Evolutionary conservation across 1,140 invertebrate genomes (phyloP), one percentile per base, ranked within the genome.

Genomic region (Aphaenogaster rudis): DNA sequence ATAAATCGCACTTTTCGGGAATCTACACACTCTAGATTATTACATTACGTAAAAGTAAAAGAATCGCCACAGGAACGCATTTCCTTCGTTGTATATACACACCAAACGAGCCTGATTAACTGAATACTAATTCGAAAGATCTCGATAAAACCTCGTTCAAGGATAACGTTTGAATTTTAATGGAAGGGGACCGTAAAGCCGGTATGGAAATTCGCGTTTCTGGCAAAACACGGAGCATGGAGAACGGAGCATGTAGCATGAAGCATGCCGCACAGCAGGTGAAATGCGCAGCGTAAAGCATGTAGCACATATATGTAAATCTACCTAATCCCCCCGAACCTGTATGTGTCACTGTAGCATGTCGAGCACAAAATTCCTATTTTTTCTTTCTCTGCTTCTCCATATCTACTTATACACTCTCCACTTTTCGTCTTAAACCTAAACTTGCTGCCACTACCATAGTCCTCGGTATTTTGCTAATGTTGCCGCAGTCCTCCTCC

Each of bases 361-460:
- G 92, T 77, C 71, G 45, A 81, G 90, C 91, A 93, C 92, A 78
- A 86, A 81, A 89, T 50, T 82, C 85, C 86, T 77, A 86, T 74
- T 89, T 59, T 91, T 28, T 87, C 54, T 81, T 15, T 69, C 39
- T 67, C 33, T 78, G 89, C 89, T 91, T 90, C 80, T 90, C 89
- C 89, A 90, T 91, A 87, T 90, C 81, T 90, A 91, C 77, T 90
- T 88, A 81, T 86, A 91, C 63, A 90, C 80, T 88, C 39, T 90
- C 86, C 86, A 91, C 90, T 88, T 90, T 88, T 90, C 86, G 89
- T 88, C 88, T 88, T 91, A 88, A 86, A 91, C 57, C 69, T 71
- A 72, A 88, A 91, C 77, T 90, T 81, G 86, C 48, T 72, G 74
- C 80, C 79, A 85, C 67, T 50, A 88, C 59, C 33, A 88, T 61